These are phyloP conservation scores for Athene noctua DNA, from an alignment of 2,113 vertebrate species.

Conservation along the genomic window DNA sequence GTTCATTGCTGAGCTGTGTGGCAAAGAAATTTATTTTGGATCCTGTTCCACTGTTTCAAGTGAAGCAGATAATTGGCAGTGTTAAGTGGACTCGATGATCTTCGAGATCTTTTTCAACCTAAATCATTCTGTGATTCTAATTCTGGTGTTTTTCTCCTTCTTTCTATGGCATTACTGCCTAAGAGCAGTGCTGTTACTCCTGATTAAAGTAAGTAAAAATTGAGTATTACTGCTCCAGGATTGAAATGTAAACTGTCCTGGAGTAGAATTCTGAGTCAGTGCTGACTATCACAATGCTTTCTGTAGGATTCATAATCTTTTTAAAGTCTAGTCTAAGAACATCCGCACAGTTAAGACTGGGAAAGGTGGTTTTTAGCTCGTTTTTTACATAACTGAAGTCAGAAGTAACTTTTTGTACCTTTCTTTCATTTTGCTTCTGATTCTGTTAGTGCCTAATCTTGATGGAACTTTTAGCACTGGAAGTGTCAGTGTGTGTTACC, in stretches of 20 bases:
- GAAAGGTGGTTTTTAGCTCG: neutral
- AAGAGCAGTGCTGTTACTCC: neutral
- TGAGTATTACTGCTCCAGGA: neutral
- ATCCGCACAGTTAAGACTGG: neutral
- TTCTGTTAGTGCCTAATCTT: neutral
- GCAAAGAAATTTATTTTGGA: neutral
- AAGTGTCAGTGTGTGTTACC: neutral
- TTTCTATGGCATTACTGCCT: neutral
- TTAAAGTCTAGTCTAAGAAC: neutral
- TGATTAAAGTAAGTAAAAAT: neutral
- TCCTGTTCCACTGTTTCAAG: neutral
- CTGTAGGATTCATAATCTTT: neutral
- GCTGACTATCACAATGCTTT: neutral
- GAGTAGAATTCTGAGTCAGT: neutral
- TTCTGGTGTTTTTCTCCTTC: neutral
- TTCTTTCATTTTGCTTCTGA: neutral
- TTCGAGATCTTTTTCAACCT: neutral
- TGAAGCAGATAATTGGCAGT: neutral
- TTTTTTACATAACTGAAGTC: neutral
- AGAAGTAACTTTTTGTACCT: neutral
- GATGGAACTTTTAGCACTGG: neutral
- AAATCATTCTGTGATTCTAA: neutral
- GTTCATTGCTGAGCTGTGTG: neutral
- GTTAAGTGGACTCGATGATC: neutral
- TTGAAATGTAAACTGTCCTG: neutral